Percentiles rank a stretch among this genome's conserved stretches.
phyloP scores from a whole-genome alignment of 2,888 invertebrate species.

The Candidula unifasciata region DNA sequence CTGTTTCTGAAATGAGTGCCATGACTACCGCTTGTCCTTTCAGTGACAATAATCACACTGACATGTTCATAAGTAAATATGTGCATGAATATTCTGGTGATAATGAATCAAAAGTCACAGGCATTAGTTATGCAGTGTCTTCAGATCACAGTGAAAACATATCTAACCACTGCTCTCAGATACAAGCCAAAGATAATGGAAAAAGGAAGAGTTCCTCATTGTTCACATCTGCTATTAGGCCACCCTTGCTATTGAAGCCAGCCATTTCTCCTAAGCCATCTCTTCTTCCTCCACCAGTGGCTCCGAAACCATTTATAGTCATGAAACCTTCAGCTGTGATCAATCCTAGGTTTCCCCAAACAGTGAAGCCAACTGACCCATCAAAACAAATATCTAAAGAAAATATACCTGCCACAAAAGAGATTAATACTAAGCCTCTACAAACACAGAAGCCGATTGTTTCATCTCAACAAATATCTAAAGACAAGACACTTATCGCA shows the following conservation, averaged over 20 bases:
- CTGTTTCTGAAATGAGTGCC: neutral
- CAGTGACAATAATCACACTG: neutral
- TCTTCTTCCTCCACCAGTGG: constrained; percentile 65
- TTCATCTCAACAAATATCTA: neutral
- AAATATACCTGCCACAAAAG: neutral
- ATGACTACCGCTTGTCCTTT: neutral
- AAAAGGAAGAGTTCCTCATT: neutral
- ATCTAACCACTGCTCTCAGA: neutral
- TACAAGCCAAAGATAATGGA: neutral
- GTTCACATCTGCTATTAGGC: neutral
- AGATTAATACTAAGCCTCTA: neutral
- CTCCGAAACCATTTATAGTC: constrained; percentile 69
- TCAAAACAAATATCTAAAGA: neutral
- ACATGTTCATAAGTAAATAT: too few relatives aligned
- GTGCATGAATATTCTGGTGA: too few relatives aligned
- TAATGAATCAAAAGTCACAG: neutral
- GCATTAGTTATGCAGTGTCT: too few relatives aligned
- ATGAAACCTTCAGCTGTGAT: constrained; percentile 58
- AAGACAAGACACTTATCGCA: constrained; percentile 28
- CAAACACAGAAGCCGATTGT: constrained; percentile 8
- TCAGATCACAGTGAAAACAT: too few relatives aligned
- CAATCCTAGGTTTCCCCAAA: neutral
- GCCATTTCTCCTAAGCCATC: constrained; percentile 66
- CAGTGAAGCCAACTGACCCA: constrained; percentile 6
- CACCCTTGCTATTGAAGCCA: constrained; percentile 31